Evolutionary conservation across 2,797 vertebrate species (phyloP), one percentile per base, ranked within the genome.

Genomic region (Schizopygopsis pylzovi): DNA sequence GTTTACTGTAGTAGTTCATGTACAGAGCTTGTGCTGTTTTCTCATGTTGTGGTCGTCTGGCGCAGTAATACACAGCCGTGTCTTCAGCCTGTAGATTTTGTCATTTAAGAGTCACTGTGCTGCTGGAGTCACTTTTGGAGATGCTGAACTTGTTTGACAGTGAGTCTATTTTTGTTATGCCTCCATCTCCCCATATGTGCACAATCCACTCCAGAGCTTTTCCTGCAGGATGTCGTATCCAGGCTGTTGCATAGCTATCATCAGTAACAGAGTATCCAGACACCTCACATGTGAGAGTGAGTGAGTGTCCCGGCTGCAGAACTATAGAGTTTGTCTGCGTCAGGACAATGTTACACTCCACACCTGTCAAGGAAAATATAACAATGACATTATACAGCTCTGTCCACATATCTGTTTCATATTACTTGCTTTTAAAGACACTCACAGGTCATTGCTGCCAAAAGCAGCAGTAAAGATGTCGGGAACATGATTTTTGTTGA

Each of bases 101-200:
- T 56, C 70, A 84, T 63, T 41, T 52, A 18, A 88, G 45, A 79
- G 79, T 86, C 77, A 90, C 80, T 16, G 81, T 88, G 43, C 15
- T 89, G 47, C 78, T 90, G 63, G 79, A 87, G 12, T 22, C 63
- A 22, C 84, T 86, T 85, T 75, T 83, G 41, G 84, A 82, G 71
- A 90, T 85, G 25, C 63, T 90, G 63, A 91, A 91, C 73, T 77
- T 87, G 37, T 75, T 82, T 72, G 85, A 79, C 68, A 90, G 76
- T 25, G 88, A 90, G 0, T 87, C 83, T 68, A 76, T 81, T 2
- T 82, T 49, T 1, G 0, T 1, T 41, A 18, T 83, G 4, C 0
- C 0, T 18, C 85, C 85, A 80, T 56, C 41, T 54, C 39, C 79
- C 39, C 20, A 25, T 28, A 83, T 88, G 28, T 76, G 59, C 13